These are phyloP conservation scores for Galleria mellonella DNA, from an alignment of 1,140 invertebrate genomes.

Conservation along the genomic window DNA sequence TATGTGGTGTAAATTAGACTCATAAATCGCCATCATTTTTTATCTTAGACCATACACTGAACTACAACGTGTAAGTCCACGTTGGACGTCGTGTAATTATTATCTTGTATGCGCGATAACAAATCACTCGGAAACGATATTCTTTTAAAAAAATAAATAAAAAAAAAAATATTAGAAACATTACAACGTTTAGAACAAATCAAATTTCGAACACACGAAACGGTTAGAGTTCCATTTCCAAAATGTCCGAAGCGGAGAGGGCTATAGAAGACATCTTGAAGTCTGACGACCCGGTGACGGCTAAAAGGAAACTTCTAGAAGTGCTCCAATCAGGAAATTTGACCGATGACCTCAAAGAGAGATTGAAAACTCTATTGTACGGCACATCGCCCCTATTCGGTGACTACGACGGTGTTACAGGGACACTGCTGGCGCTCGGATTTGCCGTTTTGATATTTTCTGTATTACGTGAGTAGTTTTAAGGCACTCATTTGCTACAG, in stretches of 20 bases:
- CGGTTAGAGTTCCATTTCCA: no score
- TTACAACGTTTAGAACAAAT: no score
- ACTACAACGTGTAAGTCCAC: not conserved
- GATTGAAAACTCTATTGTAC: constrained; percentile 65
- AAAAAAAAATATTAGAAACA: not conserved
- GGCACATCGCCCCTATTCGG: constrained; percentile 47
- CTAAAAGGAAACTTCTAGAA: constrained; percentile 73
- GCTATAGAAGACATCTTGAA: constrained; percentile 4
- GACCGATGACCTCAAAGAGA: constrained; percentile 72
- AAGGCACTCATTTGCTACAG: not conserved
- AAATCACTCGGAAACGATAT: not conserved
- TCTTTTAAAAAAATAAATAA: not conserved
- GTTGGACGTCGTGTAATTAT: constrained; percentile 1
- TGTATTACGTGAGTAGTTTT: constrained; percentile 47
- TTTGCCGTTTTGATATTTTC: constrained; percentile 38
- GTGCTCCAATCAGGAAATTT: constrained; percentile 74
- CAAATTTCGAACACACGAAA: no score
- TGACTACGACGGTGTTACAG: constrained; percentile 13
- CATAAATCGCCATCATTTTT: no score
- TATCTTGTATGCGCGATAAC: not conserved
- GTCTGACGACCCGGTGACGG: constrained; percentile 46
- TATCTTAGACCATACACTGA: no score
- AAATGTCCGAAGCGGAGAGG: not conserved
- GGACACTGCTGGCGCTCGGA: constrained; percentile 24
- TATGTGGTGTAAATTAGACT: no score